Percentiles rank a stretch among this genome's conserved stretches.
Evolutionary conservation across 2,113 vertebrate species (phyloP).

Genomic region (Podarcis muralis): DNA sequence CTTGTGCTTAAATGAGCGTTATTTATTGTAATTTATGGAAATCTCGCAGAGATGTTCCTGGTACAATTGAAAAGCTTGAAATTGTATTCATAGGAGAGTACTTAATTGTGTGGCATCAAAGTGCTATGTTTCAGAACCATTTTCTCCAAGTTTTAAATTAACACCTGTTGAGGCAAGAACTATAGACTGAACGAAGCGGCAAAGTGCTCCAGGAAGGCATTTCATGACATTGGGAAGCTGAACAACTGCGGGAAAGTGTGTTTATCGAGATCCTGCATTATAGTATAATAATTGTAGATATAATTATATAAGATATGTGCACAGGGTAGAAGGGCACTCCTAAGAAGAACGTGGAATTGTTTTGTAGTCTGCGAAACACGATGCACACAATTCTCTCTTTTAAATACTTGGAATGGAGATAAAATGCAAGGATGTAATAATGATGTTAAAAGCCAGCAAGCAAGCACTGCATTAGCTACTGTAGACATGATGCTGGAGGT

Average conservation of each 20-base stretch:
- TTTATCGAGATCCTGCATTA: neutral
- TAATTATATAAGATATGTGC: neutral
- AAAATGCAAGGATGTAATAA: neutral
- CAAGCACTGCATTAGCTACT: no score
- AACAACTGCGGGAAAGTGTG: neutral
- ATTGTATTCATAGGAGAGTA: constrained; percentile 63
- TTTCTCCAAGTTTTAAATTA: constrained; percentile 67
- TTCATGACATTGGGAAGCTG: neutral
- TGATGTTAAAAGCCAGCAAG: neutral
- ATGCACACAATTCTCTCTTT: neutral
- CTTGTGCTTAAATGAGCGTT: constrained; percentile 53
- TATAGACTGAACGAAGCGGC: constrained; percentile 39
- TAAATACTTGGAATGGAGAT: neutral
- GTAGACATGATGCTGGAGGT: no score
- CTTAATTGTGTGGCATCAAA: constrained; percentile 61
- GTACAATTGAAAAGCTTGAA: constrained; percentile 63
- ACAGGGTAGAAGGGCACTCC: neutral
- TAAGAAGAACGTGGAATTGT: neutral
- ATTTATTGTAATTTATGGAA: constrained; percentile 72
- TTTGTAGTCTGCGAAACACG: neutral
- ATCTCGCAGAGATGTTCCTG: constrained; percentile 59
- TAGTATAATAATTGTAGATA: neutral
- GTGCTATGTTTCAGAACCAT: constrained; percentile 56
- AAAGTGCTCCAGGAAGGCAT: constrained; percentile 35
- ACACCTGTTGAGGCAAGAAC: constrained; percentile 56